Base-by-base conservation (phyloP, 2,113 vertebrate species). In the Aptenodytes patagonicus region DNA sequence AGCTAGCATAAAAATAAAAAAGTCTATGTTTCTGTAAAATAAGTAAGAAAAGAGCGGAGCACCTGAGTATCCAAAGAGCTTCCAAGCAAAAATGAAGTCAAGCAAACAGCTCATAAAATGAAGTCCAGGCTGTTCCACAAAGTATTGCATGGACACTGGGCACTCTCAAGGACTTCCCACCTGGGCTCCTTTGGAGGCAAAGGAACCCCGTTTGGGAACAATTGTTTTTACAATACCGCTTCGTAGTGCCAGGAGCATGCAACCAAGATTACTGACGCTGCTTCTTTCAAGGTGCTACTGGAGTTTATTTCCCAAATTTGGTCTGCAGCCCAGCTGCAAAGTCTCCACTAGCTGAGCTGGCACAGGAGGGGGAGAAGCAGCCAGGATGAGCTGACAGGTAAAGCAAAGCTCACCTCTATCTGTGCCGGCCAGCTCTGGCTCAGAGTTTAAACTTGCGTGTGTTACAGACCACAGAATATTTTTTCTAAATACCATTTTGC, bases 311-410 rank as follows among this genome's bases (percentile, higher is more conserved):
- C 66, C 66, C 64, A 80, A 34, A 16, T 24, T 34, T 49, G 17
- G 31, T 24, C 58, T 62, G 36, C 11, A 15, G 29, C 55, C 71
- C 54, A 42, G 3, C 55, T 57, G 61, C 66, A 71, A 46, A 24
- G 34, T 6, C 65, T 54, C 60, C 2, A 3, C 31, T 38, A 1
- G 1, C 36, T 0, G 3, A 76, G 55, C 60, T 66, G 76, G 83
- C 2, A 0, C 69, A 49, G n/a, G 42, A 62, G 1, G 16, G n/a
- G 19, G 28, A 68, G 44, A 49, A 51, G 58, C 52, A 40, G 54
- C 49, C 3, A 5, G 66, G 62, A 69, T 21, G 70, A 88, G 66
- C 81, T 82, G 80, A 42, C 11, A 68, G 73, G 55, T 61, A 62
- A 79, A 87, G 81, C 32, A 87, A 52, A 83, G 28, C 64, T 90